phyloP scores from a whole-genome alignment of 2,797 vertebrate genomes.

The Zalophus californianus region DNA sequence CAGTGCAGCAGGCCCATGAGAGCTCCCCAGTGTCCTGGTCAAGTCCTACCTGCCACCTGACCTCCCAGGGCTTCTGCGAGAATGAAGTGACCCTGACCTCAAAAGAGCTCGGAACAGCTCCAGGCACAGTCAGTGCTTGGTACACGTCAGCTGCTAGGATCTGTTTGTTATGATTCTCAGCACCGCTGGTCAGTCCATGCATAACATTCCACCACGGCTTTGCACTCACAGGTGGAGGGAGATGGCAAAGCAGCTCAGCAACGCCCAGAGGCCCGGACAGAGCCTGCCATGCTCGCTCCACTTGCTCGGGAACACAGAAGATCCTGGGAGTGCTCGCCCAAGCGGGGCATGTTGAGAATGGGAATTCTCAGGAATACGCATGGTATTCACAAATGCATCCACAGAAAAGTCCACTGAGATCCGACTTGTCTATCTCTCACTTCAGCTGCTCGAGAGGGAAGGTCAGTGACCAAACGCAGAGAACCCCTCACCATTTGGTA shows the following conservation, averaged over 20 bases:
- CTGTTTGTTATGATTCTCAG: fast-evolving
- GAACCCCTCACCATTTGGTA: fast-evolving
- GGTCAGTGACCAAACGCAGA: neutral
- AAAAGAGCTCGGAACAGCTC: neutral
- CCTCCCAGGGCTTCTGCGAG: too few relatives aligned
- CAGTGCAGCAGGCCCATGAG: fast-evolving
- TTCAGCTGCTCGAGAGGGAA: neutral
- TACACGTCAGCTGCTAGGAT: neutral
- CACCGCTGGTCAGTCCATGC: fast-evolving
- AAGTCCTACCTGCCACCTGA: fast-evolving
- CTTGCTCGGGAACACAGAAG: fast-evolving
- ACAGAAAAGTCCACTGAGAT: neutral
- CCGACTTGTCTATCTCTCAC: neutral
- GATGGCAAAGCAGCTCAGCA: too few relatives aligned
- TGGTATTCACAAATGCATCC: fast-evolving
- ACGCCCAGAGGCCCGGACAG: neutral
- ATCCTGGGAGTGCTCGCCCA: fast-evolving
- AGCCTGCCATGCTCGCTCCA: neutral
- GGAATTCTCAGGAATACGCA: too few relatives aligned
- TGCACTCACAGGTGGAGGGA: fast-evolving
- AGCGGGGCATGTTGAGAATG: neutral
- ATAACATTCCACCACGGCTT: fast-evolving
- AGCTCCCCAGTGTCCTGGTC: neutral
- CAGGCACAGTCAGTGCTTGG: fast-evolving
- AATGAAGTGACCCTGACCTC: neutral